These are phyloP conservation scores for Perca fluviatilis DNA, from an alignment of 2,113 vertebrate genomes.

Conservation along the genomic window DNA sequence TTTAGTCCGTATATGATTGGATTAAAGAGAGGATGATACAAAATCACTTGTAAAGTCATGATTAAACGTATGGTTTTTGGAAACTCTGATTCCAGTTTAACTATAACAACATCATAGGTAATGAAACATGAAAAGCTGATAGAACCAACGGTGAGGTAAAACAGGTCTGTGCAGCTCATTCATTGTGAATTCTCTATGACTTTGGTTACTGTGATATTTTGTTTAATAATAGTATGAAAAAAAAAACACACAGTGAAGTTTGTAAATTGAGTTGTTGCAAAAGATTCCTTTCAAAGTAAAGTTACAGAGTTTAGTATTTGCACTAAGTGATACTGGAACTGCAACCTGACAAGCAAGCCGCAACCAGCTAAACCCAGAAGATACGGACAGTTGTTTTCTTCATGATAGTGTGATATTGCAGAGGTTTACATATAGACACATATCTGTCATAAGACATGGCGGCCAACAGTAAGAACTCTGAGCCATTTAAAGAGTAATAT, in stretches of 20 bases:
- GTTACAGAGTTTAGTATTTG: neutral
- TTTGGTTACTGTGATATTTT: constrained; percentile 10
- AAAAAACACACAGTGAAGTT: neutral
- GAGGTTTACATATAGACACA: too few relatives aligned
- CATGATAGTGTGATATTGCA: constrained; percentile 35
- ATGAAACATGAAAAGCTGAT: constrained; percentile 4
- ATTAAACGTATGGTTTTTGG: neutral
- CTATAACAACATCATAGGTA: constrained; percentile 17
- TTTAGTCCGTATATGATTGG: too few relatives aligned
- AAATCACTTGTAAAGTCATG: too few relatives aligned
- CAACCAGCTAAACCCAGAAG: constrained; percentile 7
- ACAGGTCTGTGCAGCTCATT: constrained; percentile 26
- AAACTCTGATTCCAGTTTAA: constrained; percentile 4
- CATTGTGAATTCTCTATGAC: constrained; percentile 21
- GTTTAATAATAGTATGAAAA: constrained; percentile 44
- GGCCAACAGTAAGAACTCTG: too few relatives aligned
- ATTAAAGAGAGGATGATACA: too few relatives aligned
- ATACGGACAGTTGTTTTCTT: neutral
- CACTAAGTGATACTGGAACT: neutral
- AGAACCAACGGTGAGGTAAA: constrained; percentile 18
- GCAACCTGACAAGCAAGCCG: neutral
- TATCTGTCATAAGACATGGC: too few relatives aligned
- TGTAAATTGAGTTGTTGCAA: constrained; percentile 40
- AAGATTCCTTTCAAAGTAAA: neutral
- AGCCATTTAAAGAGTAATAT: too few relatives aligned